Conservation (phyloP, 64 coral and sea anemone genomes). For the Exaiptasia diaphana region DNA sequence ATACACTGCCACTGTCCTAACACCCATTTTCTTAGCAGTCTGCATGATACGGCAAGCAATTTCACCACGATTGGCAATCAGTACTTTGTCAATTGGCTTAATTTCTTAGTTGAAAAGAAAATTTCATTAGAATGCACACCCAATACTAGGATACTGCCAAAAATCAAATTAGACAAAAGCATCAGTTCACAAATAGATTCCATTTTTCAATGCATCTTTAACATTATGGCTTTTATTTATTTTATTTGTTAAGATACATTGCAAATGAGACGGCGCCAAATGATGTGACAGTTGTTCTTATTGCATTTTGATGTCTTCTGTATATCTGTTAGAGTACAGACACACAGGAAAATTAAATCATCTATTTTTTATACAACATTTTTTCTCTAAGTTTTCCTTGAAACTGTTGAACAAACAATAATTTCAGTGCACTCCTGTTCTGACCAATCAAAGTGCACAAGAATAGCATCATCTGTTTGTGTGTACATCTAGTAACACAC, state of each 20-base stretch:
- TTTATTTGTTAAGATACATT: background rate
- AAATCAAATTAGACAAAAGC: background rate
- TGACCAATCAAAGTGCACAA: too few relatives aligned
- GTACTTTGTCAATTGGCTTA: conserved; percentile 76
- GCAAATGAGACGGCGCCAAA: background rate
- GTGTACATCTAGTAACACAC: too few relatives aligned
- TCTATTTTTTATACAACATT: too few relatives aligned
- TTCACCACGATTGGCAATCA: conserved; percentile 93
- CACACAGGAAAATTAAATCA: too few relatives aligned
- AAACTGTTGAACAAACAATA: too few relatives aligned
- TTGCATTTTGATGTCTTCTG: too few relatives aligned
- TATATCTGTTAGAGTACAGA: too few relatives aligned
- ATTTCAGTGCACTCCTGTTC: too few relatives aligned
- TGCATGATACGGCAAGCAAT: conserved; percentile 96
- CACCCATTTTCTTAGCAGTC: conserved; percentile 90
- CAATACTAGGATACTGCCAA: background rate
- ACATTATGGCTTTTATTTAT: background rate
- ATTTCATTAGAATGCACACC: background rate
- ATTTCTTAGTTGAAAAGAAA: background rate
- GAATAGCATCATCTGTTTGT: too few relatives aligned
- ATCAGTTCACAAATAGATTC: background rate
- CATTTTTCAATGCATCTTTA: background rate
- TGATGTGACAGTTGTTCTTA: too few relatives aligned
- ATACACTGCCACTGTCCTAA: conserved; percentile 92
- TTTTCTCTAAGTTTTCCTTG: too few relatives aligned